Evolutionary conservation across 1,140 invertebrate species (phyloP), one percentile per base, ranked within the genome.

Genomic region (Theocolax elegans): DNA sequence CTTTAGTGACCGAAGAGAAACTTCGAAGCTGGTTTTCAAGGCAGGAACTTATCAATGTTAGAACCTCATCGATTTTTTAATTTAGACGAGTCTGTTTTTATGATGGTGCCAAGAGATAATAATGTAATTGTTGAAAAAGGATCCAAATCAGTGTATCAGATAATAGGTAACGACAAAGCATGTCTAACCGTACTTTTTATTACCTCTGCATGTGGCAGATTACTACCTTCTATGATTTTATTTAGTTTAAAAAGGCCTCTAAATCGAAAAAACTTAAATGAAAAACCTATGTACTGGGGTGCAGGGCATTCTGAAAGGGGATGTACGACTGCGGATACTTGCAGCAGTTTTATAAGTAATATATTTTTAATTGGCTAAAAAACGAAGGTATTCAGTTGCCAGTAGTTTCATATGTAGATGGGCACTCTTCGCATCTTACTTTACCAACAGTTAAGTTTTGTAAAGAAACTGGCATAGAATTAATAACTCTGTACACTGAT

Each of bases 401-500:
- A 6, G 51, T 72, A 3, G 23, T 49, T 72, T 64, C 80, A 51
- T 80, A 79, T 60, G 31, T 81, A 10, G 78, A 81, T 74, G 76
- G 76, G 4, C 77, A 80, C 56, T 71, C 60, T 38, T 81, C 77
- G 7, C 78, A 83, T 64, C 48, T 82, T 2, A 76, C 76, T 25
- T 54, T 76, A 8, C 58, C 53, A 35, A 2, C 70, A 40, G 65
- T n/a, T 17, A 67, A 80, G 51, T 71, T 83, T 44, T 84, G 81
- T 72, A 27, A 23, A 21, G 65, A 75, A 35, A 70, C 80, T 48
- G 10, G 60, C 0, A 81, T 83, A 27, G 59, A 76, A 40, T 72
- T 82, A 10, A 72, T 81, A 48, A 71, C 77, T 3, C 67, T 83
- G 8, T 79, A 79, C 56, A 77, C 80, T 10, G 83, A 84, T 71